These are phyloP conservation scores for Perca schrenkii DNA, from an alignment of 2,113 vertebrate genomes.

Conservation along the genomic window DNA sequence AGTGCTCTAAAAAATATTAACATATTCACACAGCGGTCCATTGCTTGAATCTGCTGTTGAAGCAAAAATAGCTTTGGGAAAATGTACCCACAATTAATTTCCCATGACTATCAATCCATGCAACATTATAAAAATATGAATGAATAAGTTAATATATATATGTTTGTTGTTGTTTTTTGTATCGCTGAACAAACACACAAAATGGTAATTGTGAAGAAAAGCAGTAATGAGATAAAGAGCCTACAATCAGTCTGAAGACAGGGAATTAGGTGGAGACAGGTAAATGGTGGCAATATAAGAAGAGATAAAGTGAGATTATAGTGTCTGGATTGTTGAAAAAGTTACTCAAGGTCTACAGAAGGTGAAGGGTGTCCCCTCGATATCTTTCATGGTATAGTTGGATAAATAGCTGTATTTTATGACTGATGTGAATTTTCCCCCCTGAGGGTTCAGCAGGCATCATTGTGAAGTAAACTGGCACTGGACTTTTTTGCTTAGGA, in stretches of 20 bases:
- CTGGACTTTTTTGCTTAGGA: constrained; percentile 55
- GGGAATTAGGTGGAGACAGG: neutral
- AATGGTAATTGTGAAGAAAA: constrained; percentile 41
- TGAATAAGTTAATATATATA: constrained; percentile 3
- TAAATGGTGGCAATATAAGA: constrained; percentile 8
- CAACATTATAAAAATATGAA: neutral
- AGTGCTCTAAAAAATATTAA: neutral
- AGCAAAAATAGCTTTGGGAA: neutral
- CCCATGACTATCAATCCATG: constrained; percentile 5
- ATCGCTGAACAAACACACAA: constrained; percentile 23
- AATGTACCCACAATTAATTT: constrained; percentile 7
- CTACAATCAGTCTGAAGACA: neutral
- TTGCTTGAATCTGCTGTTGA: constrained; percentile 12
- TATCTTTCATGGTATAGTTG: constrained; percentile 24
- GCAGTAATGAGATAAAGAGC: neutral
- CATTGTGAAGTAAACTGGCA: constrained; percentile 64
- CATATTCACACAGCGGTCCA: neutral
- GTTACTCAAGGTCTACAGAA: neutral
- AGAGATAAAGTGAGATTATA: neutral
- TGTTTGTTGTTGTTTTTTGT: constrained; percentile 12
- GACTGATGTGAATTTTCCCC: constrained; percentile 17
- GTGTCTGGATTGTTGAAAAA: neutral
- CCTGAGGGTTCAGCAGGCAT: constrained; percentile 17
- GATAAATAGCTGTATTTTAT: constrained; percentile 38
- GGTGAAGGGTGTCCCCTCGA: neutral